Evolutionary conservation across 2,888 invertebrate species (phyloP).

Genomic region (Furcula furcula): DNA sequence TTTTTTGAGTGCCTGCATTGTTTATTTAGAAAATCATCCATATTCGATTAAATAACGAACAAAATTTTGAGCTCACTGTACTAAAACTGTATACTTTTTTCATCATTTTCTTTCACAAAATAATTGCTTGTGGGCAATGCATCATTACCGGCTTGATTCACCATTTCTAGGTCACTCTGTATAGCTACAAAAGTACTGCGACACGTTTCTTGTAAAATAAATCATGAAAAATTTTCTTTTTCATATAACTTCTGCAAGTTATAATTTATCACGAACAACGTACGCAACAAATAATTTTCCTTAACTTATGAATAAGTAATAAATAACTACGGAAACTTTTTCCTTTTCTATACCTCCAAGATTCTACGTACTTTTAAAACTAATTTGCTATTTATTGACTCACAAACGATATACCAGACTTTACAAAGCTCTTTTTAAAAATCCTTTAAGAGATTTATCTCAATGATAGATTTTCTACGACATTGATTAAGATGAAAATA

Average conservation of each 20-base stretch:
- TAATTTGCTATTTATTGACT: neutral
- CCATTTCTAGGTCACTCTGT: too few species aligned
- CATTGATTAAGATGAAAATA: constrained; percentile 39
- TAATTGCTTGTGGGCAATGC: too few species aligned
- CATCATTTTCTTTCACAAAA: too few species aligned
- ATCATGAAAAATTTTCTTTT: too few species aligned
- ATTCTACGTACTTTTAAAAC: constrained; percentile 5
- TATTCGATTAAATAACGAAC: too few species aligned
- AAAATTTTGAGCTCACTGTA: too few species aligned
- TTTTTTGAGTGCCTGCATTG: too few species aligned
- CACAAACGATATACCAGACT: constrained; percentile 4
- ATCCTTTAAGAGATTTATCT: constrained; percentile 11
- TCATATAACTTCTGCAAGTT: neutral
- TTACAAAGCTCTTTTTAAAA: constrained; percentile 9
- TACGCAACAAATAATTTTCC: neutral
- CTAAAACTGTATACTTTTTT: too few species aligned
- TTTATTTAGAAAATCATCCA: too few species aligned
- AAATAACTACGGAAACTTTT: neutral
- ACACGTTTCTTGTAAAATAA: neutral
- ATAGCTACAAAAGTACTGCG: too few species aligned
- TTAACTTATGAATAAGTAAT: neutral
- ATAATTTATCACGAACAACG: neutral
- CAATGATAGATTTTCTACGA: constrained; percentile 20
- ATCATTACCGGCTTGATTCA: too few species aligned
- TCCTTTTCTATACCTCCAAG: neutral